phyloP scores from a whole-genome alignment of 2,888 invertebrate genomes.

The Eubasilissa splendida region DNA sequence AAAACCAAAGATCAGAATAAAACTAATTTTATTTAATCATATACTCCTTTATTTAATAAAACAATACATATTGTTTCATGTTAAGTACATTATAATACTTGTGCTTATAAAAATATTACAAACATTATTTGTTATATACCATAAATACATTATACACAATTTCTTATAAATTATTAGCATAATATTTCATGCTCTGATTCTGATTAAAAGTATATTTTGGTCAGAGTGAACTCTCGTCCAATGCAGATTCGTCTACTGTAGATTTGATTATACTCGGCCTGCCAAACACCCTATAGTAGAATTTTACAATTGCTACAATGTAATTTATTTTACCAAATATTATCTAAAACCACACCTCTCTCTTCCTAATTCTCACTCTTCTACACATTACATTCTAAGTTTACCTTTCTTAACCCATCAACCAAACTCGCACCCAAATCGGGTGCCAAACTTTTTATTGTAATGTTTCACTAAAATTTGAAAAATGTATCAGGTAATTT shows the following conservation, averaged over 20 bases:
- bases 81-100: conserved; percentile 34
- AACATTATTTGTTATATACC: not conserved
- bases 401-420: too few species aligned
- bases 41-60: conserved; percentile 11
- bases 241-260: not conserved
- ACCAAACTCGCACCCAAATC: too few species aligned
- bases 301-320: not conserved
- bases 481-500: too few species aligned
- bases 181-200: not conserved
- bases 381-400: too few species aligned
- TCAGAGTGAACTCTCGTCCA: not conserved
- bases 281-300: not conserved
- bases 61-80: conserved; percentile 16
- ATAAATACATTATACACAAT: conserved; percentile 1
- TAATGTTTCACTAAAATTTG: too few species aligned
- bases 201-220: not conserved
- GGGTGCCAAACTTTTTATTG: too few species aligned
- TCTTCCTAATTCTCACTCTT: too few species aligned
- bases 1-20: not conserved
- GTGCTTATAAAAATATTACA: conserved; percentile 30
- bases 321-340: too few species aligned
- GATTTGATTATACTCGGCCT: not conserved
- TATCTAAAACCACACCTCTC: too few species aligned
- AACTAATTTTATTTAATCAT: conserved; percentile 15
- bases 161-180: conserved; percentile 5